Evolutionary conservation across 2,113 vertebrate species (phyloP).

Genomic region (Ameiurus melas): DNA sequence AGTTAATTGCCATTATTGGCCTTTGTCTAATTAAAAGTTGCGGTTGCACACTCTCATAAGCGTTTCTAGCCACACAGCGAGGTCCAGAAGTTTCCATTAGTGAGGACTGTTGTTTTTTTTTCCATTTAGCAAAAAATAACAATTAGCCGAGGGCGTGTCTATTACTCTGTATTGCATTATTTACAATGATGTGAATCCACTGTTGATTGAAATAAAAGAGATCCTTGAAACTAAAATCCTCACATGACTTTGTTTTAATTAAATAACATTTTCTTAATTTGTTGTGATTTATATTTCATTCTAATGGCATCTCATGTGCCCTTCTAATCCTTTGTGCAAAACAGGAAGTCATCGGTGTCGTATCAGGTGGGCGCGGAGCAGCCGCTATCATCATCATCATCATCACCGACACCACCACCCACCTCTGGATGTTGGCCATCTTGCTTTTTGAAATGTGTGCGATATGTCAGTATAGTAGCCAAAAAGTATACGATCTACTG

Average conservation of each 20-base stretch:
- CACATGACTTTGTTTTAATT: no score
- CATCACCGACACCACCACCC: not conserved
- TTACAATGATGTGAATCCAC: not conserved
- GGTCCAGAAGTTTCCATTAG: not conserved
- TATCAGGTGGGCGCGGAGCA: not conserved
- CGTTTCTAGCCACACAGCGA: not conserved
- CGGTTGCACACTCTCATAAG: not conserved
- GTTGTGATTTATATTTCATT: not conserved
- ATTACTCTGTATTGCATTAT: not conserved
- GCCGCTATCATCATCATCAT: not conserved
- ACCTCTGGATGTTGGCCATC: not conserved
- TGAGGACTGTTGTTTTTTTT: not conserved
- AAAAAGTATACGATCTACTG: not conserved
- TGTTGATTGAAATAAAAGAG: not conserved
- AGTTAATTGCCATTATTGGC: slow-evolving; percentile 40
- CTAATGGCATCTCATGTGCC: not conserved
- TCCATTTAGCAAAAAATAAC: not conserved
- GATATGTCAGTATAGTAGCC: not conserved
- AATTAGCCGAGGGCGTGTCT: no score
- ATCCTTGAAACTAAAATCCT: not conserved
- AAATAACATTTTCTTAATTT: not conserved
- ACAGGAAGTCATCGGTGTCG: not conserved
- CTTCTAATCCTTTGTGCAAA: not conserved
- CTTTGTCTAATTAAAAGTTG: slow-evolving; percentile 37
- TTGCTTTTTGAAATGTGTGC: not conserved